These are phyloP conservation scores for Talpa occidentalis DNA, from an alignment of 2,113 vertebrate genomes.

Conservation along the genomic window DNA sequence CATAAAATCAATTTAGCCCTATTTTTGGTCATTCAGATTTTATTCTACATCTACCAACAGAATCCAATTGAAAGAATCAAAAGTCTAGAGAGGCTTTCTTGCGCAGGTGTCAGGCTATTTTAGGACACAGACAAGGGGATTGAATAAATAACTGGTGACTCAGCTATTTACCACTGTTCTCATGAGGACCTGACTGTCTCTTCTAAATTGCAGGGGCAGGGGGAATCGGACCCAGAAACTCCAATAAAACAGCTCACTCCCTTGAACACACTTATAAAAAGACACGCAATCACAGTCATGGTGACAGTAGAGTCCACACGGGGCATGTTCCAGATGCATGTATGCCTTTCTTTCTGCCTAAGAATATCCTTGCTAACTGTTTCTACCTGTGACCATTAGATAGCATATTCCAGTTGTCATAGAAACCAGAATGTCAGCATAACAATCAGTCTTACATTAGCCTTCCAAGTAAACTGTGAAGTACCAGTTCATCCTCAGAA, in stretches of 20 bases:
- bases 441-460: constrained; percentile 31
- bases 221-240: background rate
- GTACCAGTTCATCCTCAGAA: constrained; percentile 41
- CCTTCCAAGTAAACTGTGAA: constrained; percentile 1
- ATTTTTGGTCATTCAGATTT: background rate
- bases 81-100: background rate
- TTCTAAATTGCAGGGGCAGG: background rate
- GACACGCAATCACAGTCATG: background rate
- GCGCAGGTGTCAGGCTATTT: constrained; percentile 56
- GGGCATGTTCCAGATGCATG: background rate
- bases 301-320: background rate
- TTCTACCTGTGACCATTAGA: constrained; percentile 35
- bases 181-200: background rate
- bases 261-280: background rate
- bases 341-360: background rate
- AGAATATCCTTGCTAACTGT: background rate
- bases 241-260: constrained; percentile 2
- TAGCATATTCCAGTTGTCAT: constrained; percentile 49
- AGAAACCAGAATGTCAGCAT: constrained; percentile 59
- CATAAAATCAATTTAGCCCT: background rate
- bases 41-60: background rate
- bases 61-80: constrained; percentile 11
- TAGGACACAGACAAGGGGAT: constrained; percentile 6
- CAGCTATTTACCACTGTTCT: background rate
- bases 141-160: constrained; percentile 31